These are phyloP conservation scores for Torymus auratus DNA, from an alignment of 2,888 invertebrate species.

Conservation along the genomic window DNA sequence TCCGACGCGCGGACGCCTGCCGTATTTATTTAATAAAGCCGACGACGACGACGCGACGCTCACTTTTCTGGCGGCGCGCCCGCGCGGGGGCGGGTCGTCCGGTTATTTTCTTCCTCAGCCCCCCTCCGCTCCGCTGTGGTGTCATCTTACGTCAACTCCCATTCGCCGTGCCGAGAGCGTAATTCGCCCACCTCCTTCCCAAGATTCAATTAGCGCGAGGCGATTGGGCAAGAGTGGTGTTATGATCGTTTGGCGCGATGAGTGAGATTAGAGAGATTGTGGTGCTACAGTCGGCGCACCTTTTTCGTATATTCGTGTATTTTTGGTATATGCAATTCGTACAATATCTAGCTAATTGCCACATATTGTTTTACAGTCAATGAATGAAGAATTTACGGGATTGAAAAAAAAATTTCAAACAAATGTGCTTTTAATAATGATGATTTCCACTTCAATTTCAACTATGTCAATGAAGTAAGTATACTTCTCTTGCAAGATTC, in stretches of 20 bases:
- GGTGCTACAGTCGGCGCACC: no score
- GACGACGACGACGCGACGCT: slow-evolving; percentile 1
- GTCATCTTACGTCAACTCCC: slow-evolving; percentile 48
- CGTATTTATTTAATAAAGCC: slow-evolving; percentile 52
- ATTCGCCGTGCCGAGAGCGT: slow-evolving; percentile 18
- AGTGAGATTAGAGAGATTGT: no score
- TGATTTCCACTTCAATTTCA: no score
- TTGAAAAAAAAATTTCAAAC: no score
- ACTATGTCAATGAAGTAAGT: no score
- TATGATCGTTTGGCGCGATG: background rate
- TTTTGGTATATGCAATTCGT: no score
- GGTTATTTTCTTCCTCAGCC: slow-evolving; percentile 41
- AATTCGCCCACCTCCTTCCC: background rate
- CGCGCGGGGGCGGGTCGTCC: slow-evolving; percentile 17
- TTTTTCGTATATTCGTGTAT: no score
- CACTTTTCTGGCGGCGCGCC: slow-evolving; percentile 44
- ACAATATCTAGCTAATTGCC: no score
- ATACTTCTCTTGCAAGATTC: no score
- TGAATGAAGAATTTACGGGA: no score
- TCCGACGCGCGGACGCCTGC: background rate
- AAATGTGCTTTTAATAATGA: no score
- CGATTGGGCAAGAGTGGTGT: background rate
- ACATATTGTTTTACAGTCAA: no score
- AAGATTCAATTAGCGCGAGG: slow-evolving; percentile 40
- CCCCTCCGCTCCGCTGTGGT: background rate